Evolutionary conservation across 1,140 invertebrate genomes (phyloP).

Genomic region (Helicoverpa armigera): DNA sequence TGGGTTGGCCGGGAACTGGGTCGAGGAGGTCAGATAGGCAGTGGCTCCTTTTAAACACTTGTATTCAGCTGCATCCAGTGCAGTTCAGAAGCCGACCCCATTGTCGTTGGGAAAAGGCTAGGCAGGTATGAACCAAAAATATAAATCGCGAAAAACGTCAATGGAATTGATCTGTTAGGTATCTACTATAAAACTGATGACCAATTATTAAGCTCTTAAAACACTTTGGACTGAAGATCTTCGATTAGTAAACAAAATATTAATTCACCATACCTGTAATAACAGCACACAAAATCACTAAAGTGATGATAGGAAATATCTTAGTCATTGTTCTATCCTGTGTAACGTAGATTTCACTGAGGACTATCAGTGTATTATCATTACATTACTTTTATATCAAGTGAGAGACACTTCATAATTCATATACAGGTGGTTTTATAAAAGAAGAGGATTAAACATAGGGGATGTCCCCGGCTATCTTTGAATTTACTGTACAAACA

Average conservation of each 20-base stretch:
- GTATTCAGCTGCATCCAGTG: no score
- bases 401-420: neutral
- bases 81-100: no score
- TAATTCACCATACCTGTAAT: neutral
- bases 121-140: no score
- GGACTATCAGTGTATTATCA: neutral
- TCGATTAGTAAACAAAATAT: neutral
- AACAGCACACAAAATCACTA: constrained; percentile 5
- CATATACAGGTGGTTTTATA: neutral
- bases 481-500: no score
- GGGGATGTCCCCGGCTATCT: neutral
- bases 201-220: no score
- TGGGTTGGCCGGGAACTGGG: no score
- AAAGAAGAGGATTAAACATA: neutral
- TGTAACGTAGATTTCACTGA: neutral
- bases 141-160: no score
- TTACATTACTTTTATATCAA: constrained; percentile 31
- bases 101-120: no score
- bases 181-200: no score
- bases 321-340: neutral
- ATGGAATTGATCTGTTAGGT: no score
- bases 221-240: neutral
- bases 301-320: neutral
- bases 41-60: no score
- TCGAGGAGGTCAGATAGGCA: no score